phyloP scores from a whole-genome alignment of 2,888 invertebrate species.

The Tetragonisca angustula region DNA sequence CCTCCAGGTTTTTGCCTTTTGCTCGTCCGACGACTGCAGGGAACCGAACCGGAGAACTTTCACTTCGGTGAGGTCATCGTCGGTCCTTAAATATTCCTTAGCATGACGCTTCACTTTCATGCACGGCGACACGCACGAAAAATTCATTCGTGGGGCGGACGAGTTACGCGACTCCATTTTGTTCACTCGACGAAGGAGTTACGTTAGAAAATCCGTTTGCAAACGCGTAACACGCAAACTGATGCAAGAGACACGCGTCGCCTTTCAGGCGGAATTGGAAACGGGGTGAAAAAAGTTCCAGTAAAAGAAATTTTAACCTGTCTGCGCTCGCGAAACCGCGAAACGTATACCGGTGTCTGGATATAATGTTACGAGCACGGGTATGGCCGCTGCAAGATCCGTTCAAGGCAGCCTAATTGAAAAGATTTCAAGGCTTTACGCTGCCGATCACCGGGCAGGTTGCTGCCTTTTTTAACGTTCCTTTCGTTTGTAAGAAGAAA shows the following conservation, averaged over 20 bases:
- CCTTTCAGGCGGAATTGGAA: not conserved
- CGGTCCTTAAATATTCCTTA: slow-evolving; percentile 75
- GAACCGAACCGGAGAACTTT: slow-evolving; percentile 74
- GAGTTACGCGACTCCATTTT: not conserved
- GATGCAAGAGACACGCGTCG: not conserved
- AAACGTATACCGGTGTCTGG: slow-evolving; percentile 25
- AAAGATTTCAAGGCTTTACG: slow-evolving; percentile 49
- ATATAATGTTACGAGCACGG: slow-evolving; percentile 36
- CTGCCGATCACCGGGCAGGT: slow-evolving; percentile 6
- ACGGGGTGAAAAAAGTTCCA: not conserved
- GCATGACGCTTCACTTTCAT: slow-evolving; percentile 77
- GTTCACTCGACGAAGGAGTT: not conserved
- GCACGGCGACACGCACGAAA: slow-evolving; percentile 56
- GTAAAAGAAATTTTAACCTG: slow-evolving; percentile 27
- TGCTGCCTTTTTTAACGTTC: not conserved
- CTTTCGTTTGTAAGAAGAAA: not conserved
- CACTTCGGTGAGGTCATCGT: slow-evolving; percentile 78
- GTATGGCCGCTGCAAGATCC: slow-evolving; percentile 4
- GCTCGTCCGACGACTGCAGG: slow-evolving; percentile 44
- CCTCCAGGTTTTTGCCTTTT: slow-evolving; percentile 39
- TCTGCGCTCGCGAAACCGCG: slow-evolving; percentile 26
- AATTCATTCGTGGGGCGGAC: slow-evolving; percentile 25
- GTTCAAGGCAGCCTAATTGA: slow-evolving; percentile 50
- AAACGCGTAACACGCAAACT: not conserved
- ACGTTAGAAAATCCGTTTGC: not conserved